These are phyloP conservation scores for Hephaestus fuliginosus DNA, from an alignment of 2,797 vertebrate genomes.

Conservation along the genomic window DNA sequence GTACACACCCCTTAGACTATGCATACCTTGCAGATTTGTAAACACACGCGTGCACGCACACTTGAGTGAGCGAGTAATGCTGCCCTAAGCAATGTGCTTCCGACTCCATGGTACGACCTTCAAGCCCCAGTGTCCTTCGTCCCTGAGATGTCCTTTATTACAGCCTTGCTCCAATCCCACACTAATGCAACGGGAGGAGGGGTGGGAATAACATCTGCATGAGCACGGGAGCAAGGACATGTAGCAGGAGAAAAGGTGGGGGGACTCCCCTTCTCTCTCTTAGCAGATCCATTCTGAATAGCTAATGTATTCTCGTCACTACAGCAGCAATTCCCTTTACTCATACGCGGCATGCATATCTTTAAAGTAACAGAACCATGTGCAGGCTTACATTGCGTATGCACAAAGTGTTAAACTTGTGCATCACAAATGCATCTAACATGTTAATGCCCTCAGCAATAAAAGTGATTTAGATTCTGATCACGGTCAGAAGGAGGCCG, in stretches of 20 bases:
- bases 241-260: conserved; percentile 39
- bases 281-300: conserved; percentile 39
- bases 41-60: conserved; percentile 52
- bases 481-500: conserved; percentile 44
- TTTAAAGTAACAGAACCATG: conserved; percentile 21
- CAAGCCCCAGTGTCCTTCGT: conserved; percentile 71
- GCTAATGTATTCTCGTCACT: conserved; percentile 50
- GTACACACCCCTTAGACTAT: conserved; percentile 51
- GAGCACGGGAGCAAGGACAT: conserved; percentile 44
- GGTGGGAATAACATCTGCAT: conserved; percentile 71
- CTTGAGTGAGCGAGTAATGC: conserved; percentile 64
- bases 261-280: conserved; percentile 34
- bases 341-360: conserved; percentile 19
- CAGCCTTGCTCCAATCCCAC: conserved; percentile 58
- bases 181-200: conserved; percentile 57
- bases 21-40: conserved; percentile 63
- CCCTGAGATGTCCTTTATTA: conserved; percentile 72
- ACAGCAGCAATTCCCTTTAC: conserved; percentile 40
- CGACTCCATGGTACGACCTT: conserved; percentile 74
- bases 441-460: conserved; percentile 60
- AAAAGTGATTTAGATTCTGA: conserved; percentile 66
- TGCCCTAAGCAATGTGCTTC: conserved; percentile 77
- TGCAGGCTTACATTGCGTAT: conserved; percentile 14
- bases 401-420: conserved; percentile 43
- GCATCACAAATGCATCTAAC: conserved; percentile 47